Evolutionary conservation across 2,888 invertebrate genomes (phyloP).

Genomic region (Nasonovia ribisnigri): DNA sequence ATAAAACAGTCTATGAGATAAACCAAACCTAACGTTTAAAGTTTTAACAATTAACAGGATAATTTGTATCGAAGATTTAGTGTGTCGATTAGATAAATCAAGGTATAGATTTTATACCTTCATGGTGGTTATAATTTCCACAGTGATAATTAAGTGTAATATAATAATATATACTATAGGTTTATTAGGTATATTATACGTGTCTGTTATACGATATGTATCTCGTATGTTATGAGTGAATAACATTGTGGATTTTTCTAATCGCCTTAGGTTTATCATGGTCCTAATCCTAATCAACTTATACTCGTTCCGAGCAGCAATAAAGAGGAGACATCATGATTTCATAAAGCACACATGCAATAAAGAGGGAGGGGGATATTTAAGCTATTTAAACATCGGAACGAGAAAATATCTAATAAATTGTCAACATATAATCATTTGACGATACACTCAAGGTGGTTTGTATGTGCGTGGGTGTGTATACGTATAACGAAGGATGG

Average conservation of each 20-base stretch:
- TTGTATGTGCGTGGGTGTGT: background rate
- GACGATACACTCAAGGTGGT: background rate
- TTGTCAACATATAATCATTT: conserved; percentile 29
- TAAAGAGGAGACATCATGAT: background rate
- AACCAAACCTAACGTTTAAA: background rate
- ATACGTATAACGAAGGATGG: background rate
- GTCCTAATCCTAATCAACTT: background rate
- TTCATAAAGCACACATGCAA: background rate
- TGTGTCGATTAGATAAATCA: no score
- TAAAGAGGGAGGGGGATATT: background rate
- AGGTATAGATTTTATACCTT: background rate
- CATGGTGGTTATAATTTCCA: background rate
- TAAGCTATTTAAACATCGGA: conserved; percentile 34
- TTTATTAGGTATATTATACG: background rate
- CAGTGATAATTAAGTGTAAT: background rate
- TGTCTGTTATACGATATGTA: no score
- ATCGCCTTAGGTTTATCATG: background rate
- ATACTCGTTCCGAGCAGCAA: background rate
- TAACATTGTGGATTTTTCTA: background rate
- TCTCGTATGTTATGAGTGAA: background rate
- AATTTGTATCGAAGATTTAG: no score
- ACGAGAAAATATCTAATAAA: conserved; percentile 29
- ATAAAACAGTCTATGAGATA: background rate
- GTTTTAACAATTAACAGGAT: no score
- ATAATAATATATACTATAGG: background rate